Evolutionary conservation across 1,140 invertebrate genomes (phyloP), one percentile per base, ranked within the genome.

Genomic region (Gryllus bimaculatus): DNA sequence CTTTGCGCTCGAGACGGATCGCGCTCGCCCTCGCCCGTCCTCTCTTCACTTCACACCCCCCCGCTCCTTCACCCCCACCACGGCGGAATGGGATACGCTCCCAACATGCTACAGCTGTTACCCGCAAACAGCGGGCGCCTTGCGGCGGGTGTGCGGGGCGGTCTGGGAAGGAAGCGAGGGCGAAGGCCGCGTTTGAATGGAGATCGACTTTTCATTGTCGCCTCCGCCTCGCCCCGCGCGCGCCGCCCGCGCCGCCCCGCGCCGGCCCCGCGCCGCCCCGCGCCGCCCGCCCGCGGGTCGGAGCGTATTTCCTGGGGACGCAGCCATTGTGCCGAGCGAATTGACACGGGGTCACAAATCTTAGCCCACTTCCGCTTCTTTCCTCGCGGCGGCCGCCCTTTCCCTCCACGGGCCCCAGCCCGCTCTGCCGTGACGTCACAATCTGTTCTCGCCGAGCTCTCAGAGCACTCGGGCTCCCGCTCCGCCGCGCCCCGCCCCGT

Each of bases 341-440:
- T 66, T 66, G 54, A 66, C 54, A 66, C 54, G 54, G 54, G 54
- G 54, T 66, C 54, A 66, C 54, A 66, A 66, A 66, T 66, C 54
- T 66, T 66, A 10, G 18, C 54, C 54, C 54, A 66, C 54, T 66
- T 66, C 54, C 54, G 54, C 54, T 66, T 66, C 54, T 66, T 66
- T 66, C 54, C 54, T 66, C 54, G 26, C 26, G 26, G 26, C 26
- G 26, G 26, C 26, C 26, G 26, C 26, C 26, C 26, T 39, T 39
- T 39, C 26, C 26, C 26, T 39, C 26, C 26, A 1, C 26, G 26
- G 26, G 1, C 26, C 26, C 26, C 26, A 39, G 26, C 54, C 18
- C 54, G 54, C 7, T 66, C 10, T 66, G 54, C 26, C 54, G 54
- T 66, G 54, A 66, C 54, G 54, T 66, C 54, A 66, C 54, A 66